Conservation (phyloP, 2,113 vertebrate genomes). For the Puffinus mauretanicus region DNA sequence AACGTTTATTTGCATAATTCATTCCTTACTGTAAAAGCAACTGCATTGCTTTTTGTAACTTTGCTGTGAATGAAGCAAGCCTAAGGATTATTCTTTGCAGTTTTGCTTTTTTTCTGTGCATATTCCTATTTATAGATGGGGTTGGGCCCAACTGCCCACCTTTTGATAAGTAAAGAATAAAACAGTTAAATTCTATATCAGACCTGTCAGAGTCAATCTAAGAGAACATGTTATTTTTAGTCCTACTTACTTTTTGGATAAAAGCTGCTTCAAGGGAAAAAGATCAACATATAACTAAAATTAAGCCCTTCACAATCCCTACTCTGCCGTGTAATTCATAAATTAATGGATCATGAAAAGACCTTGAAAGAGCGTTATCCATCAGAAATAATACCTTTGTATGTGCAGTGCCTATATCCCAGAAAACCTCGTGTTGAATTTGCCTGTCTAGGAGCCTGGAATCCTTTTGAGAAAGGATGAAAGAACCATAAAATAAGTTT, state of each 20-base stretch:
- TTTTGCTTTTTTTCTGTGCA: neutral
- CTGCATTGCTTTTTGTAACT: neutral
- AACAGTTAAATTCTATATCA: neutral
- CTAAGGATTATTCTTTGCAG: neutral
- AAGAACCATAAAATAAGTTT: slow-evolving; percentile 40
- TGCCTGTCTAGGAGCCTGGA: neutral
- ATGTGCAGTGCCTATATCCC: neutral
- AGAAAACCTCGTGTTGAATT: slow-evolving; percentile 1
- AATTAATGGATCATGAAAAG: slow-evolving; percentile 54
- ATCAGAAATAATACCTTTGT: slow-evolving; percentile 19
- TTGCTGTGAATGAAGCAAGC: neutral
- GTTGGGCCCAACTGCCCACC: neutral
- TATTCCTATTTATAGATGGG: neutral
- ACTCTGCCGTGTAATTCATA: slow-evolving; percentile 16
- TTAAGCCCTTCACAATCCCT: slow-evolving; percentile 11
- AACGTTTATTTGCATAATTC: neutral
- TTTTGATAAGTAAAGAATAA: neutral
- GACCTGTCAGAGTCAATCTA: neutral
- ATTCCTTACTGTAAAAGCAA: neutral
- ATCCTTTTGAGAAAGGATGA: slow-evolving; percentile 12
- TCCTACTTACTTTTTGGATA: slow-evolving; percentile 13
- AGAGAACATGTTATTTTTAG: slow-evolving; percentile 15
- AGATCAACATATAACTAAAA: slow-evolving; percentile 25
- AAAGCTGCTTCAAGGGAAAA: slow-evolving; percentile 20
- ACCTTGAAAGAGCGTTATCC: slow-evolving; percentile 24